A percentile compares a stretch with the other conserved stretches of the same genome.
These are phyloP conservation scores for Phylloscopus collybita DNA, from an alignment of 2,797 vertebrate genomes.

Conservation along the genomic window DNA sequence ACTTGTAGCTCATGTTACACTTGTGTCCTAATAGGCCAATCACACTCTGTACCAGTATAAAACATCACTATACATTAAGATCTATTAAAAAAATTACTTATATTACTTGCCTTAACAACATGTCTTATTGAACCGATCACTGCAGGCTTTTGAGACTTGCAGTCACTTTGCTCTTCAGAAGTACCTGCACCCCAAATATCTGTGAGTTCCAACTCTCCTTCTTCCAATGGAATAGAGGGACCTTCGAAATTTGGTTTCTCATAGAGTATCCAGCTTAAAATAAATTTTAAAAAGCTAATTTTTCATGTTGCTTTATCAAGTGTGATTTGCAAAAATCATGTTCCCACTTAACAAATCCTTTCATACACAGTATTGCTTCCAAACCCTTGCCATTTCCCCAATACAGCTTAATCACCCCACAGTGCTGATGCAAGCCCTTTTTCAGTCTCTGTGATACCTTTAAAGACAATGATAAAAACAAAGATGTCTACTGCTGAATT, in stretches of 20 bases:
- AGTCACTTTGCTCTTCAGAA: conserved; percentile 70
- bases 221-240: conserved; percentile 87
- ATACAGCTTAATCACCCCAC: background rate
- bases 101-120: conserved; percentile 87
- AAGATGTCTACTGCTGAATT: background rate
- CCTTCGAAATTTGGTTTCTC: conserved; percentile 95
- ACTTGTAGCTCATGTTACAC: background rate
- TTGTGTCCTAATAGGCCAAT: background rate
- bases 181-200: conserved; percentile 85
- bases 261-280: conserved; percentile 93
- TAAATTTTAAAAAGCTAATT: background rate
- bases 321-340: background rate
- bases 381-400: background rate
- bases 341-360: background rate
- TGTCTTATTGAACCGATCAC: conserved; percentile 91
- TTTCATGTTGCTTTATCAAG: background rate
- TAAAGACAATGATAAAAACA: background rate
- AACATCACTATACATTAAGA: background rate
- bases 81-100: background rate
- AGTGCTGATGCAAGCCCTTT: background rate
- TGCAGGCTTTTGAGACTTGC: conserved; percentile 74
- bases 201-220: conserved; percentile 87
- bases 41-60: background rate
- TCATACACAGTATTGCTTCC: background rate
- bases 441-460: background rate